Conservation (phyloP, 2,113 vertebrate species). For the Gobiocypris rarus region DNA sequence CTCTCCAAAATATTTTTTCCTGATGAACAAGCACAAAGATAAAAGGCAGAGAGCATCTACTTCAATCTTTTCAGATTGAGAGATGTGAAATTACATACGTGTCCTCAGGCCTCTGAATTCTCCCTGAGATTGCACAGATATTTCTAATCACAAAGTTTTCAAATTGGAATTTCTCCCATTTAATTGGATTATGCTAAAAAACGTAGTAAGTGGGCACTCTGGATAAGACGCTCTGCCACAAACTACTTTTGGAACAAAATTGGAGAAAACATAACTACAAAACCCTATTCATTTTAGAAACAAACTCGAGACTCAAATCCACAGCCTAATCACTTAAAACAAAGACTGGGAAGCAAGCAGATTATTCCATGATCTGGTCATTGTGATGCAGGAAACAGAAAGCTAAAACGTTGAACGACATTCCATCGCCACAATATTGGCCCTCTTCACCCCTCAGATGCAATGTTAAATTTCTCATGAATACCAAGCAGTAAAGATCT, state of each 20-base stretch:
- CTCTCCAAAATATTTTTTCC: conserved; percentile 1
- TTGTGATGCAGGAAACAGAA: background rate
- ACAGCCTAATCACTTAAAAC: background rate
- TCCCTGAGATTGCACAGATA: background rate
- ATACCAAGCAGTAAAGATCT: conserved; percentile 39
- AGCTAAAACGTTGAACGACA: background rate
- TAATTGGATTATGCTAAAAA: conserved; percentile 44
- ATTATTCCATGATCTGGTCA: background rate
- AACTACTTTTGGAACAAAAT: background rate
- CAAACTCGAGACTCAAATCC: background rate
- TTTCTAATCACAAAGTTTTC: conserved; percentile 30
- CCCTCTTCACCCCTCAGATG: conserved; percentile 1
- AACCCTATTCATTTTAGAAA: background rate
- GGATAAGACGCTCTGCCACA: background rate
- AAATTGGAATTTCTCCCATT: conserved; percentile 28
- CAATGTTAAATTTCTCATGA: conserved; percentile 45
- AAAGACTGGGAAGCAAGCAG: background rate
- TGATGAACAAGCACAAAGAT: conserved; percentile 7
- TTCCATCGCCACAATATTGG: background rate
- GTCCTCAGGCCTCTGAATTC: conserved; percentile 21
- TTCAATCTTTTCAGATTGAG: conserved; percentile 13
- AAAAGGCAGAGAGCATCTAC: conserved; percentile 7
- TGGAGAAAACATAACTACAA: background rate
- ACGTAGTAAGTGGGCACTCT: background rate
- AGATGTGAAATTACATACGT: conserved; percentile 28